phyloP scores from a whole-genome alignment of 1,140 invertebrate species.

The Tetramorium simillimum region DNA sequence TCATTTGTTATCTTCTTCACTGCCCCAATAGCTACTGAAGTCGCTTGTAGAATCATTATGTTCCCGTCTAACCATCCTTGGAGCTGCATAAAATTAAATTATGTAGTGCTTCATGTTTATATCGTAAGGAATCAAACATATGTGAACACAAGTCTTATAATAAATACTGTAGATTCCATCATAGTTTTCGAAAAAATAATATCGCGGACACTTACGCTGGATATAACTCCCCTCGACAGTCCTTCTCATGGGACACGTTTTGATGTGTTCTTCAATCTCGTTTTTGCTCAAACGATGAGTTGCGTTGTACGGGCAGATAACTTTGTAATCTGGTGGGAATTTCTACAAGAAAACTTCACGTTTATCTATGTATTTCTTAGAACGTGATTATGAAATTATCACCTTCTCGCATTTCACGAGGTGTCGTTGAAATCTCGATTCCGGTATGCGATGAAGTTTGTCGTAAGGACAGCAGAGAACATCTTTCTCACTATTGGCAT shows the following conservation, averaged over 20 bases:
- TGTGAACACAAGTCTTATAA: neutral
- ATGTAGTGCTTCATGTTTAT: neutral
- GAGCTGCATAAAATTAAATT: slow-evolving; percentile 16
- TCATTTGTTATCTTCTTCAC: neutral
- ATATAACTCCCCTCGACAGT: slow-evolving; percentile 49
- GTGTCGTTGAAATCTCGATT: slow-evolving; percentile 77
- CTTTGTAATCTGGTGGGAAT: slow-evolving; percentile 76
- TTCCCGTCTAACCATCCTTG: neutral
- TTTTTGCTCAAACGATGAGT: slow-evolving; percentile 77
- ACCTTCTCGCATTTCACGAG: slow-evolving; percentile 83
- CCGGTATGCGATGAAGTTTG: slow-evolving; percentile 73
- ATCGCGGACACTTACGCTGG: slow-evolving; percentile 34
- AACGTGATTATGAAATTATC: neutral
- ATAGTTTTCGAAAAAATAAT: neutral
- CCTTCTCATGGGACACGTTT: slow-evolving; percentile 68
- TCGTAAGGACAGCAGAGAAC: slow-evolving; percentile 78
- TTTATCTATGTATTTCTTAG: neutral
- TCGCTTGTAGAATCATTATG: neutral
- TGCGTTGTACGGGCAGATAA: slow-evolving; percentile 80
- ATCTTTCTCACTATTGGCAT: slow-evolving; percentile 16
- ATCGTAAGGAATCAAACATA: neutral
- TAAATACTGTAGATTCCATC: neutral
- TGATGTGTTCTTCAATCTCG: slow-evolving; percentile 76
- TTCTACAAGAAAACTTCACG: slow-evolving; percentile 72
- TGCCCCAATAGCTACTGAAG: neutral